A percentile compares a stretch with the other conserved stretches of the same genome.
Conservation (phyloP, 64 coral and sea anemone species). For the Actinia equina region DNA sequence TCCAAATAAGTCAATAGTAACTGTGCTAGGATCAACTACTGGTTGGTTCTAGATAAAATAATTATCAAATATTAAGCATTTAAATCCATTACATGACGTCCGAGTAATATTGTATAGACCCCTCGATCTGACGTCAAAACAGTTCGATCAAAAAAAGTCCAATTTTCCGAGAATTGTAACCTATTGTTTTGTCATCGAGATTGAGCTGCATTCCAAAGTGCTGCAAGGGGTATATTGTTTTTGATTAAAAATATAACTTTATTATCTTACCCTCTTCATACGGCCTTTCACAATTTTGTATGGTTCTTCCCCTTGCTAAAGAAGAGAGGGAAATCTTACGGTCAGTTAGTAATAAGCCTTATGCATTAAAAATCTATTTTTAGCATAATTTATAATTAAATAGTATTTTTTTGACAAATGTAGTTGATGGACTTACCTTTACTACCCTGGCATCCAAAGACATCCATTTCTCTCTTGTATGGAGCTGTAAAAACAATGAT, state of each 20-base stretch:
- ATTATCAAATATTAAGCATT: background rate
- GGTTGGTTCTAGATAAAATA: conserved; percentile 64
- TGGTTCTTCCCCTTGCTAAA: conserved; percentile 81
- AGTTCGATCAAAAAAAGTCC: too few species aligned
- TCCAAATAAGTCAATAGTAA: conserved; percentile 90
- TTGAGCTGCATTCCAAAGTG: too few species aligned
- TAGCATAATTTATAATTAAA: too few species aligned
- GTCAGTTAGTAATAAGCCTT: background rate
- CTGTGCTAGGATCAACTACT: conserved; percentile 58
- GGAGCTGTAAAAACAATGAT: conserved; percentile 50
- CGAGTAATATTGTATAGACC: too few species aligned
- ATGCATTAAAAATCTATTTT: background rate
- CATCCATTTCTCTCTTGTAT: conserved; percentile 93
- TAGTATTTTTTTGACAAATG: background rate
- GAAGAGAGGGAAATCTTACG: background rate
- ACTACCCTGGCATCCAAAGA: conserved; percentile 87
- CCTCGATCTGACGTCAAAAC: too few species aligned
- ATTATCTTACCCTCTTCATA: conserved; percentile 60
- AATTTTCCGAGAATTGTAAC: too few species aligned
- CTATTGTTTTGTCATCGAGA: too few species aligned
- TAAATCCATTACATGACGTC: too few species aligned
- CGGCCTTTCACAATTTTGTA: conserved; percentile 99
- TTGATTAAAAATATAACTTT: background rate
- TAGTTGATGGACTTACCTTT: conserved; percentile 42
- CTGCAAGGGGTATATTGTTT: too few species aligned